These are phyloP conservation scores for Lepetodrilus schrolli DNA, from an alignment of 2,888 invertebrate genomes.

Conservation along the genomic window DNA sequence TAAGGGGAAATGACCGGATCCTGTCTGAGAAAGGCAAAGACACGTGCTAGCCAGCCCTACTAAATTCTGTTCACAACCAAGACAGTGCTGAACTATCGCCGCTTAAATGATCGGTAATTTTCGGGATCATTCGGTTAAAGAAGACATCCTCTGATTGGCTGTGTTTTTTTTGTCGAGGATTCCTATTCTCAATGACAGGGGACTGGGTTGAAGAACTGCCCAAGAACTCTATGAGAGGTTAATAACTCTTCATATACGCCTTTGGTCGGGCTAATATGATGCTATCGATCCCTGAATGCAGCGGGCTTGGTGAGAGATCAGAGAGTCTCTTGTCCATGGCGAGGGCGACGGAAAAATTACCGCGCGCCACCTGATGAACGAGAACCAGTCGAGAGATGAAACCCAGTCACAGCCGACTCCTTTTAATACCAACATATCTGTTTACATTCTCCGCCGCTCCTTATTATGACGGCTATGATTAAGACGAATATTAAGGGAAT, in stretches of 20 bases:
- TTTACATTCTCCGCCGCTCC: background rate
- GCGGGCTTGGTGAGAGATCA: background rate
- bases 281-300: background rate
- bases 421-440: slow-evolving; percentile 10
- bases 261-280: slow-evolving; percentile 3
- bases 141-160: slow-evolving; percentile 5
- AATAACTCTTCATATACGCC: slow-evolving; percentile 21
- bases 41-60: background rate
- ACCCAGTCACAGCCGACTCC: background rate
- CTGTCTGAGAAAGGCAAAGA: background rate
- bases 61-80: background rate
- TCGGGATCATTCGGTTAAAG: slow-evolving; percentile 18
- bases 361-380: slow-evolving; percentile 1
- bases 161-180: background rate
- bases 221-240: slow-evolving; percentile 16
- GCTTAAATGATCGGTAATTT: slow-evolving; percentile 15
- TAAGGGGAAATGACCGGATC: background rate
- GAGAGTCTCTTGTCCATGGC: background rate
- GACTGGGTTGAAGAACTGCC: slow-evolving; percentile 5
- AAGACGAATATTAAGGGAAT: background rate
- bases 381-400: background rate
- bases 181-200: slow-evolving; percentile 3
- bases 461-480: slow-evolving; percentile 11
- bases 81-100: background rate
- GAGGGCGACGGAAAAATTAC: background rate